Evolutionary conservation across 2,797 vertebrate genomes (phyloP), one percentile per base, ranked within the genome.

Genomic region (Smutsia temminckii): DNA sequence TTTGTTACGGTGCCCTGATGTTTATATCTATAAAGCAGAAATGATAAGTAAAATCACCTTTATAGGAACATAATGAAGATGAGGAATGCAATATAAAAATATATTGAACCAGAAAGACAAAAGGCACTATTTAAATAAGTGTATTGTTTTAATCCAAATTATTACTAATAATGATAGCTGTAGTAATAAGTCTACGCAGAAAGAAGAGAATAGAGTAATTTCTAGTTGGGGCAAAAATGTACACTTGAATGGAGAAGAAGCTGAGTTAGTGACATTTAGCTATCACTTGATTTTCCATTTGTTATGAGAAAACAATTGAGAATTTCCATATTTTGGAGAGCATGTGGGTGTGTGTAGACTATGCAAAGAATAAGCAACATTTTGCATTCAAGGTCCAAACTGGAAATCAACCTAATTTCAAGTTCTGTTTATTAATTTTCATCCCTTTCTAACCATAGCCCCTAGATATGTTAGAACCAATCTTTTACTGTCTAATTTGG

Each of bases 371-470:
- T 17, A 85, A 94, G 42, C 37, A 89, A 49, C 55, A 53, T 42
- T 89, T 88, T 90, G 8, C 40, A 90, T 49, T 94, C 12, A 13
- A 86, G 49, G 18, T 23, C 59, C 51, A 85, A 94, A 68, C 21
- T 34, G 46, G 53, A 95, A 95, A 95, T 37, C 7, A 80, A 49
- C 1, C 29, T 79, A 49, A 21, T 27, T 89, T 72, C 18, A 87
- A 88, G 61, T 75, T 96, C 91, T 87, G 57, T 85, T 89, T 46
- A 93, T 92, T 89, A 64, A 83, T 34, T 83, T 91, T 86, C 42
- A 95, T 40, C 75, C 75, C 83, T 94, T 92, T 89, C 92, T 95
- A 96, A 91, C 59, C 74, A 72, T 69, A 93, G 75, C 8, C 51
- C 32, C 74, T 55, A 95, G 85, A 83, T 86, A 85, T 0, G 6